These are phyloP conservation scores for Cataglyphis altisquamis DNA, from an alignment of 2,888 invertebrate genomes.

Conservation along the genomic window DNA sequence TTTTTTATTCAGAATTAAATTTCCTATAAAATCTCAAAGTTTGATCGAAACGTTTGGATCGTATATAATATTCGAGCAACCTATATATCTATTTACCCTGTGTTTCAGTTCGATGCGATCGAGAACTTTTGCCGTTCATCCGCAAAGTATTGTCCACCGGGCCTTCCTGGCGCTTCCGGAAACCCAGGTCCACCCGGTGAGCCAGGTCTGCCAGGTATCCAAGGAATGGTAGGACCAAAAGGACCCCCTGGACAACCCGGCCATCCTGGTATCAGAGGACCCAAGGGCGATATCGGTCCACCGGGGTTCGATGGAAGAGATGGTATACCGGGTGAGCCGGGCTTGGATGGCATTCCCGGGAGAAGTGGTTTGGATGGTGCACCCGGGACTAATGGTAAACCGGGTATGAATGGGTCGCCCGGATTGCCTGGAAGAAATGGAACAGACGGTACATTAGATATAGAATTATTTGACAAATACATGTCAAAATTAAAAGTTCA, in stretches of 20 bases:
- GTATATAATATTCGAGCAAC: not conserved
- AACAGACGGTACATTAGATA: conserved; percentile 87
- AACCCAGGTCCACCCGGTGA: conserved; percentile 88
- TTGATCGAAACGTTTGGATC: no score
- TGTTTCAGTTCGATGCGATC: conserved; percentile 92
- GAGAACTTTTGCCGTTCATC: conserved; percentile 95
- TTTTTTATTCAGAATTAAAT: no score
- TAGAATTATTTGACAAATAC: not conserved
- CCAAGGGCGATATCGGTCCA: conserved; percentile 89
- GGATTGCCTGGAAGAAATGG: conserved; percentile 91
- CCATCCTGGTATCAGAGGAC: conserved; percentile 90
- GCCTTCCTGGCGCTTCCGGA: conserved; percentile 89
- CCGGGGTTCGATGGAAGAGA: conserved; percentile 94
- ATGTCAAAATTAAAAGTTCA: not conserved
- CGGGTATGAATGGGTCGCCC: conserved; percentile 91
- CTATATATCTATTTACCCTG: conserved; percentile 21
- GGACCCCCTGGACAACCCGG: conserved; percentile 89
- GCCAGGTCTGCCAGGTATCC: conserved; percentile 90
- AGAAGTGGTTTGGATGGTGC: conserved; percentile 94
- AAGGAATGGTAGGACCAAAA: conserved; percentile 90
- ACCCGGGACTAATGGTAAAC: conserved; percentile 91
- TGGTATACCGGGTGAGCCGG: conserved; percentile 96
- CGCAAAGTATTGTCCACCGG: conserved; percentile 93
- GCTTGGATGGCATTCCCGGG: conserved; percentile 94
- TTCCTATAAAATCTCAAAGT: no score